Evolutionary conservation across 2,888 invertebrate genomes (phyloP).

Genomic region (Eugnorisma glareosa): DNA sequence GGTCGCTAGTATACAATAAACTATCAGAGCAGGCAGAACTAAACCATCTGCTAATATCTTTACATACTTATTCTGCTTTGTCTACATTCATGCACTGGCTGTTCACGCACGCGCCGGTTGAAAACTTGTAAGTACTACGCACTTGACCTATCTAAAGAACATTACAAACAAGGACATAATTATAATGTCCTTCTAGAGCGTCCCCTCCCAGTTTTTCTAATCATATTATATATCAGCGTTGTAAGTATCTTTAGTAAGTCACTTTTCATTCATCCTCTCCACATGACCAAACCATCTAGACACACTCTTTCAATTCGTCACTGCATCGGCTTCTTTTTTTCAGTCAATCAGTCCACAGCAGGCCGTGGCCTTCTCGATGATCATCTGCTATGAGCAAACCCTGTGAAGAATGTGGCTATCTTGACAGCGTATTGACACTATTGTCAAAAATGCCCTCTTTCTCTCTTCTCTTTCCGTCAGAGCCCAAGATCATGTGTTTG

Average conservation of each 20-base stretch:
- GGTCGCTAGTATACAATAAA: too few species aligned
- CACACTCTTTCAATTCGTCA: neutral
- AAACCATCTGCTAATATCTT: neutral
- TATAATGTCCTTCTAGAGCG: neutral
- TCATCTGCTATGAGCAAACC: neutral
- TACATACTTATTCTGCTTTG: neutral
- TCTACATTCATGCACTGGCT: neutral
- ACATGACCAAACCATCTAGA: neutral
- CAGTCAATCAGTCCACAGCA: neutral
- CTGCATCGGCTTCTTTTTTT: neutral
- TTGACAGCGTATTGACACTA: neutral
- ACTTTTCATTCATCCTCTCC: neutral
- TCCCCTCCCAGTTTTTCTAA: neutral
- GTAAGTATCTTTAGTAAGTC: neutral
- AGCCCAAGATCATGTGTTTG: neutral
- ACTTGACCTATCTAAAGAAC: neutral
- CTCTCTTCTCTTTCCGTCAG: neutral
- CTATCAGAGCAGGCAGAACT: neutral
- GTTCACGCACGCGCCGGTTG: neutral
- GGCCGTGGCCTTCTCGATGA: neutral
- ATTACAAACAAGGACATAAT: neutral
- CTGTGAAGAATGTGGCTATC: neutral
- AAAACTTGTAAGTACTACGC: neutral
- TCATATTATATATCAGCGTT: too few species aligned
- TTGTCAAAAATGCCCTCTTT: neutral